A percentile compares a stretch with the other conserved stretches of the same genome.
These are phyloP conservation scores for Rhegmatorhina hoffmannsi DNA, from an alignment of 2,113 vertebrate species.

Conservation along the genomic window DNA sequence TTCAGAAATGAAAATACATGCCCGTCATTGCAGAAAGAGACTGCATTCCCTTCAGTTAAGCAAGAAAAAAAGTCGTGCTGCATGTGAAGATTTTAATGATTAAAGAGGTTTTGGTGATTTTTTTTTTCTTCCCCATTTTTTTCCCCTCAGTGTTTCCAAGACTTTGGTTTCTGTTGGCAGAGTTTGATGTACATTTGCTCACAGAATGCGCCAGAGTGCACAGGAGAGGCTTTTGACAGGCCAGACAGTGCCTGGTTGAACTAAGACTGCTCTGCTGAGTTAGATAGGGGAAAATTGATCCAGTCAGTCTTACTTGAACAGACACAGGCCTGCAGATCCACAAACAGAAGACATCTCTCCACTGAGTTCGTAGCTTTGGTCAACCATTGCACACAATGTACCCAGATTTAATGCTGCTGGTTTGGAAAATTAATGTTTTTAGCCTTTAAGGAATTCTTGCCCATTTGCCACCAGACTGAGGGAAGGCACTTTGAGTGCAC, in stretches of 20 bases:
- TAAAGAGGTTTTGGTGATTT: not conserved
- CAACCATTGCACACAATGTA: not conserved
- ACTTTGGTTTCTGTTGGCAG: not conserved
- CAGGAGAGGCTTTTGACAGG: not conserved
- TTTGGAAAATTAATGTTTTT: conserved; percentile 2
- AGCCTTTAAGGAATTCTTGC: not conserved
- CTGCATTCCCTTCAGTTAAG: not conserved
- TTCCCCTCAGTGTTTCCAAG: not conserved
- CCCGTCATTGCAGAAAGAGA: not conserved
- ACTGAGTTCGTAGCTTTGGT: not conserved
- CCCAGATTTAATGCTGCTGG: conserved; percentile 14
- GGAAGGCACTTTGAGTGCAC: not conserved
- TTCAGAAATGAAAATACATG: not conserved
- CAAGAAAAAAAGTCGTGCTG: not conserved
- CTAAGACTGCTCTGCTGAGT: not conserved
- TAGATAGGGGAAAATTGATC: conserved; percentile 4
- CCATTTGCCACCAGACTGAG: not conserved
- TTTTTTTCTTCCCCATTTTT: not conserved
- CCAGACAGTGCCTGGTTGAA: rapidly evolving
- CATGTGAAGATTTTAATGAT: not conserved
- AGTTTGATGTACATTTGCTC: not conserved
- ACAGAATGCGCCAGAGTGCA: not conserved
- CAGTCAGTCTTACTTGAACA: not conserved
- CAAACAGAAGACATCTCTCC: not conserved
- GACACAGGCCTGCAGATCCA: not conserved